Evolutionary conservation across 2,888 invertebrate genomes (phyloP).

Genomic region (Dasysyrphus albostriatus): DNA sequence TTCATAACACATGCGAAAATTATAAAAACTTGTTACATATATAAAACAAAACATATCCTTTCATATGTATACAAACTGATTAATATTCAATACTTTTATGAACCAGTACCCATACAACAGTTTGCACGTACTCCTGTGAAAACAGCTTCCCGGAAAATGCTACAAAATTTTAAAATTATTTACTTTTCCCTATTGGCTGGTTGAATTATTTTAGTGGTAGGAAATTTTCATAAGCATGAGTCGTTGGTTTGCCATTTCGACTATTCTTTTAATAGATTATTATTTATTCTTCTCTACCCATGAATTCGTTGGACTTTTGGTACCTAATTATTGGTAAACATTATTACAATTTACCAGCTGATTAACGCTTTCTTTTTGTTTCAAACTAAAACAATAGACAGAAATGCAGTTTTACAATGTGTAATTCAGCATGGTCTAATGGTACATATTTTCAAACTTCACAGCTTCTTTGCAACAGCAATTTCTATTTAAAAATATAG

Average conservation of each 20-base stretch:
- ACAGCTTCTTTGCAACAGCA: constrained; percentile 1
- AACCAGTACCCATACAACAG: neutral
- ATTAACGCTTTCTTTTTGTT: neutral
- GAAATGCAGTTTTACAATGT: neutral
- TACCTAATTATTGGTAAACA: constrained; percentile 16
- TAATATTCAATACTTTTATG: neutral
- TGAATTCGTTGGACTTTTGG: neutral
- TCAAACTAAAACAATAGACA: neutral
- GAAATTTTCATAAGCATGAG: constrained; percentile 1
- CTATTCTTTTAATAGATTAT: neutral
- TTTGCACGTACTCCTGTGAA: neutral
- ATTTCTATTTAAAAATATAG: constrained; percentile 46
- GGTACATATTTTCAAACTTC: neutral
- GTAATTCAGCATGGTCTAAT: neutral
- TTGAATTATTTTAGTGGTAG: neutral
- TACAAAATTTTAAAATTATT: neutral
- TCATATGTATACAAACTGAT: neutral
- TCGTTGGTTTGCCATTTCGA: constrained; percentile 3
- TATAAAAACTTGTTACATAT: no score
- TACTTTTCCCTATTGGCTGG: neutral
- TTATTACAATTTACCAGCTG: neutral
- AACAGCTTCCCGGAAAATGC: constrained; percentile 3
- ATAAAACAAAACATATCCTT: neutral
- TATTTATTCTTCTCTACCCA: neutral
- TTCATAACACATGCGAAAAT: no score